These are phyloP conservation scores for Macroglossus sobrinus DNA, from an alignment of 2,113 vertebrate genomes.

Conservation along the genomic window DNA sequence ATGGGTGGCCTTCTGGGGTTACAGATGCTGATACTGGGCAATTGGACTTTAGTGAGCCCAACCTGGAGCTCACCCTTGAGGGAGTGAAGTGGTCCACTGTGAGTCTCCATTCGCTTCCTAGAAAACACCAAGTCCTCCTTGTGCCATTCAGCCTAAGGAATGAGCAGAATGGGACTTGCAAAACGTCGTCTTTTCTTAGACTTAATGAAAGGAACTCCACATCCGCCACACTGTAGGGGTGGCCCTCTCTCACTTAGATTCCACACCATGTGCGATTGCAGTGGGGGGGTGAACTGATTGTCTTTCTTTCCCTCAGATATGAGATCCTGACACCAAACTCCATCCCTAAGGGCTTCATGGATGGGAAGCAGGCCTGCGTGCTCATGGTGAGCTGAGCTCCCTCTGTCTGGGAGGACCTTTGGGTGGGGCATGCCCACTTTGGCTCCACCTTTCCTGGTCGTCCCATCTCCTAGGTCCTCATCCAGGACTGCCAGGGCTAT, in stretches of 20 bases:
- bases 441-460: background rate
- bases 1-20: background rate
- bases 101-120: background rate
- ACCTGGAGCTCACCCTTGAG: background rate
- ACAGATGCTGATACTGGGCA: background rate
- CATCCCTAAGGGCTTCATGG: slow-evolving; percentile 99
- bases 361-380: slow-evolving; percentile 97
- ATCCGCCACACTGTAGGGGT: rapidly evolving
- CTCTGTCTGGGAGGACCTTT: background rate
- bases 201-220: rapidly evolving
- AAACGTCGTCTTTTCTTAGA: background rate
- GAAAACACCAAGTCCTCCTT: background rate
- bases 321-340: slow-evolving; percentile 97
- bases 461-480: background rate
- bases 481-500: background rate
- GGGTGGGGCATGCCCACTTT: background rate
- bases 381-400: slow-evolving; percentile 90
- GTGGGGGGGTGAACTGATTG: rapidly evolving
- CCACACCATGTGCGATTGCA: background rate
- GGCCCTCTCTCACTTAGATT: rapidly evolving
- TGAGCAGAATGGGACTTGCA: background rate
- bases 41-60: background rate
- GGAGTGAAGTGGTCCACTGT: rapidly evolving
- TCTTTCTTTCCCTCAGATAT: slow-evolving; percentile 83
- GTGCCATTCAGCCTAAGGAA: background rate